phyloP scores from a whole-genome alignment of 2,797 vertebrate species.

The Pelochelys cantorii region DNA sequence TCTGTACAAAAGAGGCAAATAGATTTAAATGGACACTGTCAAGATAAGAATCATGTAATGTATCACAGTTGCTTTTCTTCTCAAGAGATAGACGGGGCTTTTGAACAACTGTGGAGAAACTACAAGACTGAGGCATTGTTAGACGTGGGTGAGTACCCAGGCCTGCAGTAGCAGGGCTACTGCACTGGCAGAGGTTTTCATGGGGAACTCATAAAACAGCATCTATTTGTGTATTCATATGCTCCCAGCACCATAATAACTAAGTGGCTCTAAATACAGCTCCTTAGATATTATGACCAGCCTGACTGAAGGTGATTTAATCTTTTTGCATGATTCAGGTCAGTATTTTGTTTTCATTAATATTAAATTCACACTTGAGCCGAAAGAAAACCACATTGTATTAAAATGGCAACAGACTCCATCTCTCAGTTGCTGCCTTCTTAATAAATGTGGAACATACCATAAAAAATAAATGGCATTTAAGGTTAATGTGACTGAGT shows the following conservation, averaged over 20 bases:
- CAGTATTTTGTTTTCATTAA: not conserved
- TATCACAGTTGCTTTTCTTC: not conserved
- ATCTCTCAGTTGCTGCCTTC: not conserved
- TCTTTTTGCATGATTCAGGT: not conserved
- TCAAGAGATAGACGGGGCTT: not conserved
- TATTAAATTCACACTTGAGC: not conserved
- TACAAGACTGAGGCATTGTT: not conserved
- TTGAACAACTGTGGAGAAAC: not conserved
- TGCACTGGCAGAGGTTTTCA: not conserved
- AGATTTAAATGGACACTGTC: not conserved
- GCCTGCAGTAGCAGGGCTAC: not conserved
- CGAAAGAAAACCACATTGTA: not conserved
- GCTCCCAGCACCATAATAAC: not conserved
- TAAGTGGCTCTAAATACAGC: not conserved
- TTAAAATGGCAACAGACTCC: not conserved
- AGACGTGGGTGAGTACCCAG: not conserved
- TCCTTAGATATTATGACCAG: conserved; percentile 10
- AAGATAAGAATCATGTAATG: not conserved
- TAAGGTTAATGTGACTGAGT: not conserved
- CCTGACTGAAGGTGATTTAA: not conserved
- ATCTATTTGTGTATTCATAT: not conserved
- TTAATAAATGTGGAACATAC: not conserved
- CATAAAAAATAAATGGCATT: not conserved
- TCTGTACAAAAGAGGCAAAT: not conserved
- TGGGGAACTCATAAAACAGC: not conserved